Evolutionary conservation across 1,140 invertebrate species (phyloP).

Genomic region (Leptinotarsa defecta): DNA sequence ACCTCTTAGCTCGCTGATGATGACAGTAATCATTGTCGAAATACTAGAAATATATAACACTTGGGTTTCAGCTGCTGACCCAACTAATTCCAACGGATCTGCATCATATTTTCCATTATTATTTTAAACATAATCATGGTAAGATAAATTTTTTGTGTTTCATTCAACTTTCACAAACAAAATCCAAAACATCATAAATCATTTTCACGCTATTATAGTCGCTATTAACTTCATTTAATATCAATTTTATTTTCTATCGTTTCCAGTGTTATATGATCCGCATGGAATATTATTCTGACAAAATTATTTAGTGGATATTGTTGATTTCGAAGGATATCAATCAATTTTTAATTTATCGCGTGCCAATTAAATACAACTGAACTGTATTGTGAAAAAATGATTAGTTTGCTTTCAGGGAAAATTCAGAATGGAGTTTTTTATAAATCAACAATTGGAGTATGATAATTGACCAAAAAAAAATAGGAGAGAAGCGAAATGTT

Average conservation of each 20-base stretch:
- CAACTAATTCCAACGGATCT: too few species aligned
- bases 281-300: neutral
- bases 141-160: too few species aligned
- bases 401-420: neutral
- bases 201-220: neutral
- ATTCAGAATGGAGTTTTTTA: neutral
- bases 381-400: neutral
- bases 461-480: too few species aligned
- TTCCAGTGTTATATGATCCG: neutral
- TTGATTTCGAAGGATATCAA: neutral
- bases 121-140: too few species aligned
- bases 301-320: slow-evolving; percentile 1
- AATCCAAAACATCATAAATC: neutral
- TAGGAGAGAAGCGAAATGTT: too few species aligned
- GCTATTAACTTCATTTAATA: neutral
- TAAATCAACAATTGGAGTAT: too few species aligned
- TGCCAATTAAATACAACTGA: slow-evolving; percentile 4
- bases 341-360: neutral
- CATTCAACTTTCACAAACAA: too few species aligned
- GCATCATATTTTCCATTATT: too few species aligned
- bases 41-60: too few species aligned
- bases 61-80: too few species aligned
- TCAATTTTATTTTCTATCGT: neutral
- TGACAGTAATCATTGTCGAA: too few species aligned
- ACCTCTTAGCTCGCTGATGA: too few species aligned